Evolutionary conservation across 2,888 invertebrate genomes (phyloP).

Genomic region (Limnephilus marmoratus): DNA sequence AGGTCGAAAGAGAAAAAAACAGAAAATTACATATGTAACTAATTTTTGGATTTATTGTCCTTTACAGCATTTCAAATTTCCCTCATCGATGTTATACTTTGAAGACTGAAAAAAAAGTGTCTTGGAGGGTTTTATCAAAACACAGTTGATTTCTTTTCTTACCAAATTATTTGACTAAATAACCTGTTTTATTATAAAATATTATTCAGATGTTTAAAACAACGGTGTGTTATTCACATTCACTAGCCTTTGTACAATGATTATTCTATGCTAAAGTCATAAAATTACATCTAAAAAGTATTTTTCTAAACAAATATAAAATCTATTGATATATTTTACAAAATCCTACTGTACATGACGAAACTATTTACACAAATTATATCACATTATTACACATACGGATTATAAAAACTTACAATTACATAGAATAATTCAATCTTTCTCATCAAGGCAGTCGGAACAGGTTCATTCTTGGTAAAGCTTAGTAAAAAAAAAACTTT

Average conservation of each 20-base stretch:
- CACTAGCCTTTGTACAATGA: slow-evolving; percentile 62
- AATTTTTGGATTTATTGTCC: too few species aligned
- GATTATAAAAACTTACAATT: not conserved
- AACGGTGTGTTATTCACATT: slow-evolving; percentile 56
- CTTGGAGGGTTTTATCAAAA: too few species aligned
- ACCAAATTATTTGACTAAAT: not conserved
- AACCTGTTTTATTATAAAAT: not conserved
- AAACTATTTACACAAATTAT: slow-evolving; percentile 5
- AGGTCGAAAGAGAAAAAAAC: too few species aligned
- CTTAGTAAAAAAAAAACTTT: not conserved
- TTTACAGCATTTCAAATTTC: too few species aligned
- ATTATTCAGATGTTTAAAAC: slow-evolving; percentile 4
- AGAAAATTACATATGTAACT: too few species aligned
- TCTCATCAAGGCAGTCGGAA: not conserved
- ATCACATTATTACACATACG: slow-evolving; percentile 8
- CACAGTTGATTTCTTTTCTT: not conserved
- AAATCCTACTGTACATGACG: not conserved
- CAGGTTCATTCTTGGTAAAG: not conserved
- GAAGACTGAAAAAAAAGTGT: too few species aligned
- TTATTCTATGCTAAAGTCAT: slow-evolving; percentile 18
- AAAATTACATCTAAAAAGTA: slow-evolving; percentile 17
- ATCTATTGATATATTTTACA: slow-evolving; percentile 13
- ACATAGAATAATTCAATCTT: not conserved
- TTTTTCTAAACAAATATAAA: not conserved
- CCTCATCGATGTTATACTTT: too few species aligned